Base-by-base conservation (phyloP, 1,140 invertebrate genomes). In the Sinonovacula constricta region DNA sequence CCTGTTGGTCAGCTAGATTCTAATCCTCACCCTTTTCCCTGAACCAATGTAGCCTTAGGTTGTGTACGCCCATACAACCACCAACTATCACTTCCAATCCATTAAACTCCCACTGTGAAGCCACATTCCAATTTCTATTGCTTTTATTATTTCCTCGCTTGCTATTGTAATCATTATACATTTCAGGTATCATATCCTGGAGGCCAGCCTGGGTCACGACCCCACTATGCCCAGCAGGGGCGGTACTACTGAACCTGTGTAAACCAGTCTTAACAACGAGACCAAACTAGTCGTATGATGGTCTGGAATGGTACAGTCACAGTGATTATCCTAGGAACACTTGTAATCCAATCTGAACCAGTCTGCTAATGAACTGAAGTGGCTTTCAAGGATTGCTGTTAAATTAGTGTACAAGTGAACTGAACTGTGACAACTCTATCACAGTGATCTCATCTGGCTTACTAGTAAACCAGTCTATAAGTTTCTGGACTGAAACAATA, bases 181-280 rank as follows among this genome's bases (percentile, higher is more conserved):
- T 39, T 22, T 26, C 78, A 80, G 69, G 71, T 66, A 10, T 56
- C 49, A 2, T 80, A 74, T 51, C 78, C 68, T 14, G 68, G 71
- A 31, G 54, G 24, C 18, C 78, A 74, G 62, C 62, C 36, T 15
- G 69, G 69, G 24, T 56, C 36, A 0, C 57, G 76, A 28, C 51
- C 76, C 5, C 51, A 30, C 22, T 79, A 70, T 31, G 62, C 36
- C n/a, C 60, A 14, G 10, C 76, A 79, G 54, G 33, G 31, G 22
- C 76, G 63, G n/a, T 63, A 62, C 49, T 60, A 70, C 24, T 79
- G 54, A 28, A n/a, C n/a, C n/a, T n/a, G n/a, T n/a, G n/a, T n/a
- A n/a, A n/a, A n/a, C n/a, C n/a, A n/a, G n/a, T n/a, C n/a, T n/a
- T n/a, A n/a, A n/a, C n/a, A n/a, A n/a, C n/a, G n/a, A n/a, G n/a